Conservation (phyloP, 1,140 invertebrate genomes). For the Oryzaephilus surinamensis region DNA sequence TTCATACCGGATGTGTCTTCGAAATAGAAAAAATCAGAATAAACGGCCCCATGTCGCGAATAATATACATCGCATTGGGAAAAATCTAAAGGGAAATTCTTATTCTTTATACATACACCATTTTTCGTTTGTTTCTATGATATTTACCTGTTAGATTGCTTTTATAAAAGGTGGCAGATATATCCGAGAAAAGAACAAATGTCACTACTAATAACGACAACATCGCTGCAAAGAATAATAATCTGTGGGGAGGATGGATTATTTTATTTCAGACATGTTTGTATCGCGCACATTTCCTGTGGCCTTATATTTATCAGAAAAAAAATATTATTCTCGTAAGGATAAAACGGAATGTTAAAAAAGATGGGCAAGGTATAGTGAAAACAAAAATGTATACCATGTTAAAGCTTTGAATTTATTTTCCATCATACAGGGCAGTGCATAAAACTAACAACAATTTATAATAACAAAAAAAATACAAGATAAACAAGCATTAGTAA, state of each 20-base stretch:
- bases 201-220: not conserved
- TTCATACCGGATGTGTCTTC: conserved; percentile 18
- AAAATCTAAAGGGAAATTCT: conserved; percentile 19
- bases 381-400: conserved; percentile 1
- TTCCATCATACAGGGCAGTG: conserved; percentile 15
- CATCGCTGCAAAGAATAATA: conserved; percentile 1
- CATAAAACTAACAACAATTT: conserved; percentile 15
- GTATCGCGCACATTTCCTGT: conserved; percentile 3
- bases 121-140: too few species aligned
- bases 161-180: conserved; percentile 9
- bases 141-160: conserved; percentile 14
- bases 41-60: conserved; percentile 38
- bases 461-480: conserved; percentile 13
- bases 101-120: too few species aligned
- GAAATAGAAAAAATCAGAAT: conserved; percentile 38
- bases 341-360: conserved; percentile 1
- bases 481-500: conserved; percentile 22
- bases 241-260: not conserved
- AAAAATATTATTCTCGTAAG: conserved; percentile 9
- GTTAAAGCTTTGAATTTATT: conserved; percentile 4
- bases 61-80: conserved; percentile 39
- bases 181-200: not conserved
- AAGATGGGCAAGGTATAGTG: not conserved
- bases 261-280: conserved; percentile 7
- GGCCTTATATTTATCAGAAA: conserved; percentile 2